A percentile compares a stretch with the other conserved stretches of the same genome.
Conservation (phyloP, 1,140 invertebrate genomes). For the Lysiphlebus fabarum region DNA sequence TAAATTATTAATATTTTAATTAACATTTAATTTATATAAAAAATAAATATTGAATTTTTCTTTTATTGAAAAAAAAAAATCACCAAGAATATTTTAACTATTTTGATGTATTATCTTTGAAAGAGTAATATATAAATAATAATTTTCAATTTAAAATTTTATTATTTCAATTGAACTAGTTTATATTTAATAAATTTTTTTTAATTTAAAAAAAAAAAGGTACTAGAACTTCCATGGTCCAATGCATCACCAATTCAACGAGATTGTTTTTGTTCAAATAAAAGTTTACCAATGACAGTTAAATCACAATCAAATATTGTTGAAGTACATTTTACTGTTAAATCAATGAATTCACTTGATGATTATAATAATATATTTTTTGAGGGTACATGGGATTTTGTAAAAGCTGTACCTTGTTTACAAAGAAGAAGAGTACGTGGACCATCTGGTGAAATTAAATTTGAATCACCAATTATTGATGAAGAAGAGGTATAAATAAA, state of each 20-base stretch:
- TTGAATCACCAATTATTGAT: conserved; percentile 58
- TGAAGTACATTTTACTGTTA: conserved; percentile 77
- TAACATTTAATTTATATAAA: too few species aligned
- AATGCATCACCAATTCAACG: conserved; percentile 64
- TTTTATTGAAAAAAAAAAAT: too few species aligned
- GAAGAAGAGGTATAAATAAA: conserved; percentile 61
- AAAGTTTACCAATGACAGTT: conserved; percentile 67
- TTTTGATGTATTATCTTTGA: too few species aligned
- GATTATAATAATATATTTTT: conserved; percentile 81
- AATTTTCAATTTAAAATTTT: too few species aligned
- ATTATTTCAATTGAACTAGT: too few species aligned
- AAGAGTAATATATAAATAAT: too few species aligned
- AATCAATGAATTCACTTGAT: conserved; percentile 77
- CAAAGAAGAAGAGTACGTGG: conserved; percentile 66
- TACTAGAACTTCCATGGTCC: conserved; percentile 73
- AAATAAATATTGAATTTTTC: too few species aligned
- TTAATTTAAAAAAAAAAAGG: conserved; percentile 26
- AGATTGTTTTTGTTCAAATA: conserved; percentile 70
- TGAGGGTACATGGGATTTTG: conserved; percentile 79
- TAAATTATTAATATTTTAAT: too few species aligned
- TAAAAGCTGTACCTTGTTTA: conserved; percentile 66
- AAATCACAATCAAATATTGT: conserved; percentile 73
- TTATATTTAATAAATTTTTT: too few species aligned
- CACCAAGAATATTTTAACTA: too few species aligned
- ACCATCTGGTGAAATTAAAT: conserved; percentile 72